Evolutionary conservation across 2,888 invertebrate genomes (phyloP).

Genomic region (Drosophila paracracens): DNA sequence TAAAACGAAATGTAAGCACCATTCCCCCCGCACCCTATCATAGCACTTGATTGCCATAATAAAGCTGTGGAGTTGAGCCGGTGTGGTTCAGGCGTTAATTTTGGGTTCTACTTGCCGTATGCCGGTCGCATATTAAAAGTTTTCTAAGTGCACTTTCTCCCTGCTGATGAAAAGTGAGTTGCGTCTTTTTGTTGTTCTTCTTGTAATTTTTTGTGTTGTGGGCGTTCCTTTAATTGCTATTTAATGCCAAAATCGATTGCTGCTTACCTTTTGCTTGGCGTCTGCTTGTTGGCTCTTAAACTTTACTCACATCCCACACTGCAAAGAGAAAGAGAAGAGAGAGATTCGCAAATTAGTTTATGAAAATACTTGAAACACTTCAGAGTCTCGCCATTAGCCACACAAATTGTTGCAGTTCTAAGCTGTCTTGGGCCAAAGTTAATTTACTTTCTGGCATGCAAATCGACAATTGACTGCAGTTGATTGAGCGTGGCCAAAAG

Average conservation of each 20-base stretch:
- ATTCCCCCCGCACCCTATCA: background rate
- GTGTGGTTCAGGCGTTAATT: conserved; percentile 76
- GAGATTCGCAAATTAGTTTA: conserved; percentile 61
- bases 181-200: conserved; percentile 16
- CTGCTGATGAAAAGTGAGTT: conserved; percentile 60
- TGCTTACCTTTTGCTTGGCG: conserved; percentile 62
- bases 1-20: conserved; percentile 48
- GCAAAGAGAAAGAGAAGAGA: conserved; percentile 17
- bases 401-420: conserved; percentile 41
- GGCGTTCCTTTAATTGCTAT: conserved; percentile 57
- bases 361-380: conserved; percentile 49
- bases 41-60: conserved; percentile 69
- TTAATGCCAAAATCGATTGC: conserved; percentile 63
- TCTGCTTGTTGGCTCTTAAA: conserved; percentile 53
- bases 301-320: conserved; percentile 63
- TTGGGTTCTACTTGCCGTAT: conserved; percentile 61
- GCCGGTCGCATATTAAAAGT: conserved; percentile 69
- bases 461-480: conserved; percentile 55
- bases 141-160: conserved; percentile 71
- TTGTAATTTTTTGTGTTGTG: conserved; percentile 13
- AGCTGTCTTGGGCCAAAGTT: conserved; percentile 47
- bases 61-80: conserved; percentile 18
- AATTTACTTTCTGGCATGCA: conserved; percentile 61
- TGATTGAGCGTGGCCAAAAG: conserved; percentile 57
- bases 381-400: conserved; percentile 4